These are phyloP conservation scores for Triplophysa rosa DNA, from an alignment of 2,113 vertebrate genomes.

Conservation along the genomic window DNA sequence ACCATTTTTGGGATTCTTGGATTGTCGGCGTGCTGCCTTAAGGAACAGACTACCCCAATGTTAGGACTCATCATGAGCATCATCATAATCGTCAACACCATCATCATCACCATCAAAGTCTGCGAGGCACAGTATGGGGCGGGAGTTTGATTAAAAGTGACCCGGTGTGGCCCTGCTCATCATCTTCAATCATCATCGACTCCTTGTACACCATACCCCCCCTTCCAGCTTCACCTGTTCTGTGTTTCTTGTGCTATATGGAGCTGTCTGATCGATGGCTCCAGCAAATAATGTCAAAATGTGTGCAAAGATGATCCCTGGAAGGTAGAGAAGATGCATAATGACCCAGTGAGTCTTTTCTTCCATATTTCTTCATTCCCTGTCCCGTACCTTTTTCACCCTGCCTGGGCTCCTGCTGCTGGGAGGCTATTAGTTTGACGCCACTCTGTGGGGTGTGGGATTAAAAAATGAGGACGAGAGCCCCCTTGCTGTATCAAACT, in stretches of 20 bases:
- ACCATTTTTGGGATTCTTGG: constrained; percentile 35
- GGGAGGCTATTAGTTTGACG: constrained; percentile 48
- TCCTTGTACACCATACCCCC: background rate
- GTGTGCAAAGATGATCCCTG: constrained; percentile 47
- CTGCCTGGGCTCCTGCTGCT: constrained; percentile 49
- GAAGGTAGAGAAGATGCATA: constrained; percentile 48
- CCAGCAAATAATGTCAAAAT: constrained; percentile 45
- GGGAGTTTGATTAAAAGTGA: constrained; percentile 53
- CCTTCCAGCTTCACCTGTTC: constrained; percentile 17
- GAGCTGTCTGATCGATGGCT: constrained; percentile 36
- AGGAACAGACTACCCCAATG: constrained; percentile 28
- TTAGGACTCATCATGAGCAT: constrained; percentile 50
- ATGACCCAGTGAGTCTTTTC: constrained; percentile 29
- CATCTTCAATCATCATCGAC: constrained; percentile 50
- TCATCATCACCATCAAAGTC: constrained; percentile 46
- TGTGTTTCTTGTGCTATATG: constrained; percentile 8
- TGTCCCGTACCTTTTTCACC: constrained; percentile 25
- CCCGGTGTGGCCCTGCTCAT: constrained; percentile 26
- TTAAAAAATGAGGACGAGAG: constrained; percentile 46
- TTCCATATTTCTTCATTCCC: constrained; percentile 37
- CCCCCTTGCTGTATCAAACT: constrained; percentile 57
- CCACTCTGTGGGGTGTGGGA: constrained; percentile 42
- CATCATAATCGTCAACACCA: constrained; percentile 44
- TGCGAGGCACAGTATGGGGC: constrained; percentile 23
- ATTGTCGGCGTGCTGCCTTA: constrained; percentile 35